phyloP scores from a whole-genome alignment of 2,888 invertebrate species.

The Catonia carolina region DNA sequence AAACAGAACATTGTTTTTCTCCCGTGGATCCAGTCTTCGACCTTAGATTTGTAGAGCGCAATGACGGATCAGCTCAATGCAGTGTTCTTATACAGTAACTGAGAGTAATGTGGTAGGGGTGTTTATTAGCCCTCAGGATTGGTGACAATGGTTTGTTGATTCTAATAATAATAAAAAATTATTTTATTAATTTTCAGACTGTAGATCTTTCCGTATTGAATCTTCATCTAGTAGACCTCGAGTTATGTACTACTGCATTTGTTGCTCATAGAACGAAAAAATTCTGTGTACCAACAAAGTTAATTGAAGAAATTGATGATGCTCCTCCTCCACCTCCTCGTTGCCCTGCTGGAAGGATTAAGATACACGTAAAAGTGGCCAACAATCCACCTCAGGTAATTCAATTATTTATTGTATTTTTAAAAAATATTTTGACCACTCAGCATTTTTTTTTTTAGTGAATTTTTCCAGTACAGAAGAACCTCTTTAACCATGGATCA shows the following conservation, averaged over 20 bases:
- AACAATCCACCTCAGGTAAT: conserved; percentile 26
- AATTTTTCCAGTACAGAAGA: background rate
- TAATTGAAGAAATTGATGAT: conserved; percentile 62
- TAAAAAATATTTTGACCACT: background rate
- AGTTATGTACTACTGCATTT: conserved; percentile 67
- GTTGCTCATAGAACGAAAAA: conserved; percentile 73
- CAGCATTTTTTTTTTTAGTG: background rate
- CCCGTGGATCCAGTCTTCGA: too few species aligned
- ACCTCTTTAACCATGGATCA: background rate
- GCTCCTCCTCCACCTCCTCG: conserved; percentile 53
- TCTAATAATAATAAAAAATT: too few species aligned
- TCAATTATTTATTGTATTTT: background rate
- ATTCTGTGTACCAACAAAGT: conserved; percentile 61
- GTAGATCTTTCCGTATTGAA: conserved; percentile 59
- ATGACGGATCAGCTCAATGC: too few species aligned
- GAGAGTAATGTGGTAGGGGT: too few species aligned
- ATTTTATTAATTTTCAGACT: too few species aligned
- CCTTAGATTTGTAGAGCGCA: too few species aligned
- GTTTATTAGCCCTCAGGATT: too few species aligned
- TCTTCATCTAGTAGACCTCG: conserved; percentile 58
- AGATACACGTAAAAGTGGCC: conserved; percentile 49
- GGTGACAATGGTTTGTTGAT: too few species aligned
- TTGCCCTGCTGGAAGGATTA: conserved; percentile 59
- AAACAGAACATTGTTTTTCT: too few species aligned
- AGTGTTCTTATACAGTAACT: too few species aligned